Base-by-base conservation (phyloP, 2,797 vertebrate species). In the Gymnothorax javanicus region DNA sequence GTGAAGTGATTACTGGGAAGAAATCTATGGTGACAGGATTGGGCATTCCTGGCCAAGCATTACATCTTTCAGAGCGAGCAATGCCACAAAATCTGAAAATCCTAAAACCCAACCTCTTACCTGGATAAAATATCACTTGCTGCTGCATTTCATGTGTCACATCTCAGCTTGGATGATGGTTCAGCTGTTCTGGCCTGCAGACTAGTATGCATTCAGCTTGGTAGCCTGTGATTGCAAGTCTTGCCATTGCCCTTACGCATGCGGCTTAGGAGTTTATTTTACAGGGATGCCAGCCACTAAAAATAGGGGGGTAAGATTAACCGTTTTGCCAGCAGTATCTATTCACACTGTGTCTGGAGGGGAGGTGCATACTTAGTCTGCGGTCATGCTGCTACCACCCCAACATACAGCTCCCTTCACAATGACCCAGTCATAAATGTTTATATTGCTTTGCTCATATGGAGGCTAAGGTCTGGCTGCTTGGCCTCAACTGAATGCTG, bases 201-300 rank as follows among this genome's bases (percentile, higher is more conserved):
- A 83, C 25, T 57, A 27, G 82, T 58, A 9, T 82, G 85, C 73
- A 77, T 82, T 86, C 82, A 86, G 59, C 54, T 1, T 60, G 50
- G 85, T 43, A 82, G 59, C 13, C 5, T 82, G 85, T 86, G 64
- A 86, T 86, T 12, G 13, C 23, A 82, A 57, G 64, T 17, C 85
- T 60, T 82, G 57, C 60, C 8, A 86, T 86, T 86, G 67, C 67
- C 85, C 52, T 56, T 54, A 71, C 5, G 8, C 57, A 52, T 13
- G 59, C 27, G 23, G 58, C 43, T n/a, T 11, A 33, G 27, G 33
- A 67, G 59, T 7, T n/a, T 7, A 59, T 25, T n/a, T 27, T 27
- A 5, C 27, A 43, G 73, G 27, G 71, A 20, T 43, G 13, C 25
- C 27, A 75, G 71, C 9, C 71, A 43, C 69, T 15, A 6, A 75